Evolutionary conservation across 2,797 vertebrate genomes (phyloP).

Genomic region (Sebastes goodei): DNA sequence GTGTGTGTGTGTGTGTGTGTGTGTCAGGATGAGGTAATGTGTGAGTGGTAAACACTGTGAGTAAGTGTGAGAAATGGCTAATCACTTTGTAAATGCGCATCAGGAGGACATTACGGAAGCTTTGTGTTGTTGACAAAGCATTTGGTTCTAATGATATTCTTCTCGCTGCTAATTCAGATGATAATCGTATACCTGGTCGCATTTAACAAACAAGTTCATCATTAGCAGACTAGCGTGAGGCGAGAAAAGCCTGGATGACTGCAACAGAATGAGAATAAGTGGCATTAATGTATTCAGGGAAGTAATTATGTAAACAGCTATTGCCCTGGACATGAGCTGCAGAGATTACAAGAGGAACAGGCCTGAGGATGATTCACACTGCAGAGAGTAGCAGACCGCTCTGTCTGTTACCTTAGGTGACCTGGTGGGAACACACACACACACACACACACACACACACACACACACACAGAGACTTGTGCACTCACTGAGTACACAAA

Average conservation of each 20-base stretch:
- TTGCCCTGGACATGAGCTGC: slow-evolving; percentile 50
- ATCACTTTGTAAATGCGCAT: slow-evolving; percentile 39
- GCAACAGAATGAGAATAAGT: slow-evolving; percentile 42
- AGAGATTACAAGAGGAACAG: slow-evolving; percentile 44
- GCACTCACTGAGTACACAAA: not conserved
- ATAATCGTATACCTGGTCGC: slow-evolving; percentile 35
- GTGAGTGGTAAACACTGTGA: not conserved
- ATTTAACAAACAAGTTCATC: slow-evolving; percentile 45
- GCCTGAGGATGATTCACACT: slow-evolving; percentile 52
- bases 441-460: slow-evolving; percentile 5
- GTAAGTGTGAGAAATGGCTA: slow-evolving; percentile 33
- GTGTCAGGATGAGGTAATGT: not conserved
- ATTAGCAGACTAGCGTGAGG: slow-evolving; percentile 39
- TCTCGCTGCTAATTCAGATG: slow-evolving; percentile 25
- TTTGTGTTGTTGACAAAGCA: slow-evolving; percentile 45
- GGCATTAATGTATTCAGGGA: slow-evolving; percentile 57
- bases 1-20: not conserved
- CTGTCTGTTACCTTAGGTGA: slow-evolving; percentile 61
- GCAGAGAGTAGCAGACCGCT: slow-evolving; percentile 20
- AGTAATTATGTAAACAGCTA: slow-evolving; percentile 64
- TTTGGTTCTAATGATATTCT: slow-evolving; percentile 20
- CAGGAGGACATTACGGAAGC: slow-evolving; percentile 30
- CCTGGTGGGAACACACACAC: slow-evolving; percentile 37
- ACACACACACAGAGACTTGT: not conserved
- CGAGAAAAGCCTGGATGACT: slow-evolving; percentile 28